Evolutionary conservation across 1,140 invertebrate genomes (phyloP).

Genomic region (Drosophila repleta): DNA sequence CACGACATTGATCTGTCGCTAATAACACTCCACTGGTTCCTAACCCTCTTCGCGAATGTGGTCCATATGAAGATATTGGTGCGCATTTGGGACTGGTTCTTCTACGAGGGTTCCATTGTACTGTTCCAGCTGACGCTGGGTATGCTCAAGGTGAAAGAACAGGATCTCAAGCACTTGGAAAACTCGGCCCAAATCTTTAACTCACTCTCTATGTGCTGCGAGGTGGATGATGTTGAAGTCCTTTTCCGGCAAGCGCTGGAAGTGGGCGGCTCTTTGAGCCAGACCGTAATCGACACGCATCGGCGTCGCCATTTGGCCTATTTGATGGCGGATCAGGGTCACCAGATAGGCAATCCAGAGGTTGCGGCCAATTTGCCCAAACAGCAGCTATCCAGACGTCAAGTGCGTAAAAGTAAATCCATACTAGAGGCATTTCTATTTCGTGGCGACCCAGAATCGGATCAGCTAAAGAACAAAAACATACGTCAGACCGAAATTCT

Average conservation of each 20-base stretch:
- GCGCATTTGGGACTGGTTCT: slow-evolving; percentile 97
- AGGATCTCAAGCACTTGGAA: slow-evolving; percentile 91
- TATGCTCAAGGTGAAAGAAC: slow-evolving; percentile 97
- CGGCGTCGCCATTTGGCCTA: slow-evolving; percentile 96
- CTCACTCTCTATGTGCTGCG: slow-evolving; percentile 96
- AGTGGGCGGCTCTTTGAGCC: slow-evolving; percentile 89
- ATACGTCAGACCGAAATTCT: slow-evolving; percentile 97
- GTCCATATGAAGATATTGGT: slow-evolving; percentile 98
- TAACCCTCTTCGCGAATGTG: slow-evolving; percentile 98
- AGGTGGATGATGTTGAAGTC: slow-evolving; percentile 95
- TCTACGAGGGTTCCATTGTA: slow-evolving; percentile 96
- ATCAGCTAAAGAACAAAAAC: slow-evolving; percentile 97
- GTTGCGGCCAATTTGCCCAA: slow-evolving; percentile 95
- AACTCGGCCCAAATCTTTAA: slow-evolving; percentile 99
- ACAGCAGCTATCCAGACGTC: slow-evolving; percentile 92
- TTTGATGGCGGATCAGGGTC: slow-evolving; percentile 97
- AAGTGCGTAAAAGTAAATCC: slow-evolving; percentile 96
- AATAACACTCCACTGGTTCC: slow-evolving; percentile 98
- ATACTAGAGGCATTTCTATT: slow-evolving; percentile 95
- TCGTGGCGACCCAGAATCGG: slow-evolving; percentile 87
- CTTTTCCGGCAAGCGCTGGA: slow-evolving; percentile 85
- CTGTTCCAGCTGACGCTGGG: slow-evolving; percentile 98
- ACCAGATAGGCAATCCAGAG: slow-evolving; percentile 95
- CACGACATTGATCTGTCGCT: slow-evolving; percentile 98
- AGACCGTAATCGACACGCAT: slow-evolving; percentile 95